phyloP scores from a whole-genome alignment of 2,113 vertebrate species.

The Sebastes schlegelii region DNA sequence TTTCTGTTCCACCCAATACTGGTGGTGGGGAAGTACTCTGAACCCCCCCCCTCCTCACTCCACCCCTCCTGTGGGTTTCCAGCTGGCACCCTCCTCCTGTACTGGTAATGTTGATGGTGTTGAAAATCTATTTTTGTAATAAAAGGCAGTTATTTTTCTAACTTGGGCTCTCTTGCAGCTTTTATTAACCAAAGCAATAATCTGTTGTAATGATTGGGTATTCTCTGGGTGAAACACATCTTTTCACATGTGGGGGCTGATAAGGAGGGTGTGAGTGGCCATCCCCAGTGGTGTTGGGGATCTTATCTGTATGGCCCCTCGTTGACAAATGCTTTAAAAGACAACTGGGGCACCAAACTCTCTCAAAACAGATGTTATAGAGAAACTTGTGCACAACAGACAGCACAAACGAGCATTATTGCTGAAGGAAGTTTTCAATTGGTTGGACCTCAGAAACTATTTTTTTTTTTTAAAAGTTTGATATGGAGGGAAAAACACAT shows the following conservation, averaged over 20 bases:
- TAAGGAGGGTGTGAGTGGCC: not conserved
- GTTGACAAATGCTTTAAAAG: not conserved
- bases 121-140: too few relatives aligned
- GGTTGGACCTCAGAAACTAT: not conserved
- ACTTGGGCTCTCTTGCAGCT: too few relatives aligned
- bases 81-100: too few relatives aligned
- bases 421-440: not conserved
- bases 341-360: not conserved
- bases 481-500: conserved; percentile 10
- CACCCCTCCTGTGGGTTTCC: too few relatives aligned
- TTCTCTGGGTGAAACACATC: too few relatives aligned
- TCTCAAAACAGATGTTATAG: not conserved
- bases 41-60: too few relatives aligned
- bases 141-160: too few relatives aligned
- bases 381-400: not conserved
- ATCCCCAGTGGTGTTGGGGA: not conserved
- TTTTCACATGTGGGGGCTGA: not conserved
- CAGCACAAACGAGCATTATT: not conserved
- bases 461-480: not conserved
- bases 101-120: too few relatives aligned
- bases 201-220: too few relatives aligned
- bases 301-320: not conserved
- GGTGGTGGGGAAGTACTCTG: too few relatives aligned
- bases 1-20: too few relatives aligned
- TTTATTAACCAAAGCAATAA: too few relatives aligned